Evolutionary conservation across 2,888 invertebrate genomes (phyloP), one percentile per base, ranked within the genome.

Genomic region (Steinernema carpocapsae): DNA sequence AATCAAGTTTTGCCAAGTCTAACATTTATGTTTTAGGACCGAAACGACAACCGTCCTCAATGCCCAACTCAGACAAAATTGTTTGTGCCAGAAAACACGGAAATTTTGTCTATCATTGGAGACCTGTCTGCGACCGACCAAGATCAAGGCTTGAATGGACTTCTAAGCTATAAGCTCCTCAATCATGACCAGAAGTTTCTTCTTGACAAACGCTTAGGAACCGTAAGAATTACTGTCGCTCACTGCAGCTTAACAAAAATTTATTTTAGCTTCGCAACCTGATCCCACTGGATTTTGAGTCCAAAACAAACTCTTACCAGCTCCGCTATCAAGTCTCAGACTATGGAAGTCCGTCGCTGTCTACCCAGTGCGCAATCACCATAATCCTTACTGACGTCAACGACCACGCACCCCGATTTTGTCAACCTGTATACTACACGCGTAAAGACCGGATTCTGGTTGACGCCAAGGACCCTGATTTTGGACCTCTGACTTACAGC

Each of bases 361-460:
- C 64, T 26, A 64, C 64, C 64, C 29, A 64, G 64, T 64, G 64
- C 64, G 29, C 76, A 14, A 26, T 81, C 0, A 42, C 73, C 0
- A 71, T 83, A 17, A 56, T 73, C 24, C 73, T 83, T 0, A 72
- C 76, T 7, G 97, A 97, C 89, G 91, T 94, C 71, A 97, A 97
- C 89, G 97, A 97, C 89, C 96, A 97, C 89, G 91, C 92, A 77
- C 97, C 97, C 0, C 93, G 92, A 87, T 97, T 97, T 89, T 32
- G 64, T 29, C 64, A 64, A 17, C 32, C 64, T 3, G 32, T 64
- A 29, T 64, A 64, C 64, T 37, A 64, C 64, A 64, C 64, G 1
- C 64, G 37, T 4, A 64, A 37, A n/a, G 64, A 64, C 32, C 24
- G 19, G 32, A 32, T 64, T 64, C 1, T 32, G 14, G 64, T 64